Evolutionary conservation across 2,888 invertebrate genomes (phyloP), one percentile per base, ranked within the genome.

Genomic region (Rotaria sp.): DNA sequence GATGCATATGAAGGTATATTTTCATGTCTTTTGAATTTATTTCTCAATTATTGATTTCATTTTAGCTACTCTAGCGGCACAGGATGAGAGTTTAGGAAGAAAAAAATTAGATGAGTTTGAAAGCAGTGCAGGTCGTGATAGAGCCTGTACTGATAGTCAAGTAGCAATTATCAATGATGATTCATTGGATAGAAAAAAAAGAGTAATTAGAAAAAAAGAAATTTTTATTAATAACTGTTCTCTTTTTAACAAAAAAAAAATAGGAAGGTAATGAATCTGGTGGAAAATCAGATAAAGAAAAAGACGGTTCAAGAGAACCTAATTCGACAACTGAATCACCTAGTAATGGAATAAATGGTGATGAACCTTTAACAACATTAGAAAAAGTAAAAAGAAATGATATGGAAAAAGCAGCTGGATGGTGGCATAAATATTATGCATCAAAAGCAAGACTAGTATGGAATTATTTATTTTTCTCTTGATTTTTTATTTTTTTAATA

Each of bases 381-480:
- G 35, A 67, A 8, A 35, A 26, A 35, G 21, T 21, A 18, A 67
- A 67, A 67, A 15, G 67, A 67, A 35, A 67, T 35, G 35, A 67
- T 7, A 67, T 67, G 67, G 67, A 67, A 67, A 67, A 67, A 35
- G 2, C 5, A 18, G 67, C 67, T 35, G 67, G 67, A 67, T 67
- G 67, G 67, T 67, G 67, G 67, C 35, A 67, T 35, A 67, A 67
- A 67, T 67, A 67, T 35, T 67, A 67, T 35, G 67, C 67, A 67
- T 67, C 67, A 10, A 67, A 67, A 67, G 67, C 67, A 18, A 67
- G 8, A 67, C 21, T 35, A 10, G 67, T 67, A 35, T 38, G 67
- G 21, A 18, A 59, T 59, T 59, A 15, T 30, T 30, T 21, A 15
- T 30, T 52, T 52, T 24, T 24, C 2, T 52, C 24, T 24, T 52